phyloP scores from a whole-genome alignment of 92 coral and sea anemone species.

The Parazoanthus darwini region DNA sequence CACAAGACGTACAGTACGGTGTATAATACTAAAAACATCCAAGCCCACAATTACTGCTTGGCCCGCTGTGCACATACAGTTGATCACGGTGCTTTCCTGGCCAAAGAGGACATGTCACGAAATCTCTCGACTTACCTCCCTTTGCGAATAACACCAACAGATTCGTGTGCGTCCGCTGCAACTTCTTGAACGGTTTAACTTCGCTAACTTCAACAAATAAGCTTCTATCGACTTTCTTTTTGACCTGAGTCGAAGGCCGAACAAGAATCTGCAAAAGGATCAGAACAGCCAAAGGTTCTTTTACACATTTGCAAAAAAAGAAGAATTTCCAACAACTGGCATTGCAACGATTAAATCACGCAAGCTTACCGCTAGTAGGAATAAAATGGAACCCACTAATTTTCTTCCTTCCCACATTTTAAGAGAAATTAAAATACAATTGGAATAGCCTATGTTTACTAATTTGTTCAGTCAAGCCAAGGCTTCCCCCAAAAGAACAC shows the following conservation, averaged over 20 bases:
- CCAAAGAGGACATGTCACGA: slow-evolving; percentile 14
- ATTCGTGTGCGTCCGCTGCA: slow-evolving; percentile 91
- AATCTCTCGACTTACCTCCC: slow-evolving; percentile 61
- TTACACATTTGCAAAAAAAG: background rate
- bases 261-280: slow-evolving; percentile 45
- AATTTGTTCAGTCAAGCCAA: background rate
- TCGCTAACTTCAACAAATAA: slow-evolving; percentile 77
- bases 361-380: slow-evolving; percentile 29
- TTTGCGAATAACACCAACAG: slow-evolving; percentile 84
- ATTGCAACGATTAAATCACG: background rate
- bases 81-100: background rate
- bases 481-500: slow-evolving; percentile 41
- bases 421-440: slow-evolving; percentile 4
- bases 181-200: slow-evolving; percentile 90
- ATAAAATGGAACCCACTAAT: slow-evolving; percentile 9
- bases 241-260: slow-evolving; percentile 56
- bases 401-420: slow-evolving; percentile 20
- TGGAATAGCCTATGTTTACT: slow-evolving; percentile 36
- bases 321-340: background rate
- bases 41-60: background rate
- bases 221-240: slow-evolving; percentile 78
- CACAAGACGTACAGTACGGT: background rate
- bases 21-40: background rate
- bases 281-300: background rate
- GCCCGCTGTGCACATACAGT: background rate